phyloP scores from a whole-genome alignment of 2,888 invertebrate species.

The Stenurella melanura region DNA sequence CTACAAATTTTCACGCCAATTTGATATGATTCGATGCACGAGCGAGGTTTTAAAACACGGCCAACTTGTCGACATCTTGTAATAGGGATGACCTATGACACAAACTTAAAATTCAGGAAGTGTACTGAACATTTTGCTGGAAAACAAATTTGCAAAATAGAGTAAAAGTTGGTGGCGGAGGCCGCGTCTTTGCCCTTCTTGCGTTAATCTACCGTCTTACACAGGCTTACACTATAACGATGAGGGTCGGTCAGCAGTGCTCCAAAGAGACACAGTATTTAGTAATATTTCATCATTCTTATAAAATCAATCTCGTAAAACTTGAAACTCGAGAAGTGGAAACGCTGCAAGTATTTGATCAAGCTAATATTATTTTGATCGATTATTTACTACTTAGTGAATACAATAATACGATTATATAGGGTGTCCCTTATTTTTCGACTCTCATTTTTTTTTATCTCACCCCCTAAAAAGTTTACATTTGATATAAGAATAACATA shows the following conservation, averaged over 20 bases:
- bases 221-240: constrained; percentile 28
- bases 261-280: background rate
- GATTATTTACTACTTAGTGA: too few relatives aligned
- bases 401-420: too few relatives aligned
- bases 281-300: background rate
- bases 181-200: constrained; percentile 54
- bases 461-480: too few relatives aligned
- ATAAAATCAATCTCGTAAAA: background rate
- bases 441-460: too few relatives aligned
- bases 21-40: constrained; percentile 66
- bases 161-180: constrained; percentile 66
- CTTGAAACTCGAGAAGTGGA: too few relatives aligned
- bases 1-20: constrained; percentile 58
- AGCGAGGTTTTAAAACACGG: constrained; percentile 56
- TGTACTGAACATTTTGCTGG: constrained; percentile 69
- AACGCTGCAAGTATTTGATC: too few relatives aligned
- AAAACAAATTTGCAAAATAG: constrained; percentile 72
- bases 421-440: too few relatives aligned
- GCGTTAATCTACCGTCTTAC: constrained; percentile 50
- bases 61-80: constrained; percentile 61
- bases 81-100: constrained; percentile 69
- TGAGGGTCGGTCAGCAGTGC: constrained; percentile 27
- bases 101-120: constrained; percentile 69
- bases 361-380: too few relatives aligned
- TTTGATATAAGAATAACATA: too few relatives aligned